phyloP scores from a whole-genome alignment of 2,797 vertebrate species.

The Bovichtus diacanthus region DNA sequence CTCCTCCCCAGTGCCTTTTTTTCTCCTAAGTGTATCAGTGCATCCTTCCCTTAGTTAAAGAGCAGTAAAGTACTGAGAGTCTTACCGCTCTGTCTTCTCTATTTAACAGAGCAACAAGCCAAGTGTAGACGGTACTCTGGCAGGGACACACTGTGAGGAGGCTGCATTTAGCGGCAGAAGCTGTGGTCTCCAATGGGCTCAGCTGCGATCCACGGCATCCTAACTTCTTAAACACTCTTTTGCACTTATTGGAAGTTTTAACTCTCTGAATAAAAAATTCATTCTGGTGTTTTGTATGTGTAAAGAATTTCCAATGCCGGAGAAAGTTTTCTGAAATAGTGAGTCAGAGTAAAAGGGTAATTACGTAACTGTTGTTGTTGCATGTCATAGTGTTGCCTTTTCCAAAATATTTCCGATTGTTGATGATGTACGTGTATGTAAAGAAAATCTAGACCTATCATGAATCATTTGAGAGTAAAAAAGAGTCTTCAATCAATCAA shows the following conservation, averaged over 20 bases:
- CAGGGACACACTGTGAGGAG: conserved; percentile 66
- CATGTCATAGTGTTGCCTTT: conserved; percentile 28
- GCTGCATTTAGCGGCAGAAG: conserved; percentile 8
- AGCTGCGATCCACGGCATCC: not conserved
- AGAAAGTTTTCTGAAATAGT: conserved; percentile 10
- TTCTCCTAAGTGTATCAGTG: conserved; percentile 17
- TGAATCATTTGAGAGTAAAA: not conserved
- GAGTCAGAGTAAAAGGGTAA: conserved; percentile 10
- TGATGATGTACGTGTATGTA: not conserved
- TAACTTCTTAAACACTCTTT: conserved; percentile 36
- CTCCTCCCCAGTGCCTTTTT: conserved; percentile 22
- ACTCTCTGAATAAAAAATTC: conserved; percentile 18
- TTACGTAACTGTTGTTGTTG: not conserved
- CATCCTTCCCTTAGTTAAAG: conserved; percentile 9
- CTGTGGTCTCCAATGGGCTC: not conserved
- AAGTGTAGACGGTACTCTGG: conserved; percentile 74
- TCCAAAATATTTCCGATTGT: not conserved
- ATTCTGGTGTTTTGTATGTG: conserved; percentile 34
- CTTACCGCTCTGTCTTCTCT: conserved; percentile 53
- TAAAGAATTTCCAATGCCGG: conserved; percentile 6
- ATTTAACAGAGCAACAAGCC: conserved; percentile 78
- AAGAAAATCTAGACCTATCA: not conserved
- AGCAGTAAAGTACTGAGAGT: conserved; percentile 27
- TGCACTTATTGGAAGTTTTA: conserved; percentile 49
- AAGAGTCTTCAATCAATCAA: not conserved